Evolutionary conservation across 2,113 vertebrate genomes (phyloP).

Genomic region (Paratilapia polleni): DNA sequence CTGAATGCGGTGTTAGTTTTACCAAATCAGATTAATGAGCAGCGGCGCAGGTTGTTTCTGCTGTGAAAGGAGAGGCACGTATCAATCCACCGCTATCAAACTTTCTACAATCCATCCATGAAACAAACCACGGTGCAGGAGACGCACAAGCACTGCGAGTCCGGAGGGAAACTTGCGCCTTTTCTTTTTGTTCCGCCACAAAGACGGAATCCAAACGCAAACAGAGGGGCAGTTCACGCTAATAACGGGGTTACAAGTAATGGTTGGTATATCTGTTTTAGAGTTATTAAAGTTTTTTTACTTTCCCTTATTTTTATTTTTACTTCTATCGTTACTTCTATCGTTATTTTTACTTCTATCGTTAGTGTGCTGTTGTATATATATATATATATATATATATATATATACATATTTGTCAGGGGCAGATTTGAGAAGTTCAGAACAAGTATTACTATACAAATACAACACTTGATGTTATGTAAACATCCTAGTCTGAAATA

Average conservation of each 20-base stretch:
- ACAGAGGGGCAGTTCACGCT: not conserved
- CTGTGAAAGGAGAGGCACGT: not conserved
- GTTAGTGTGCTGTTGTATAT: no score
- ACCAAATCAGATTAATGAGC: slow-evolving; percentile 16
- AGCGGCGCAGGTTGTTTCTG: not conserved
- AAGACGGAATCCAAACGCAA: not conserved
- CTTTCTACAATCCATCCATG: not conserved
- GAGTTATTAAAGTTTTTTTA: no score
- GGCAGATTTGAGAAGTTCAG: no score
- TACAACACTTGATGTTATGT: no score
- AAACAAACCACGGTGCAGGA: not conserved
- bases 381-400: no score
- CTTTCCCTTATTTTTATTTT: no score
- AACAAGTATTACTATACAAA: no score
- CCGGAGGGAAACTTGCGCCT: slow-evolving; percentile 12
- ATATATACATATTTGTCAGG: no score
- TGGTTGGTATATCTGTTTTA: not conserved
- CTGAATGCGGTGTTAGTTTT: not conserved
- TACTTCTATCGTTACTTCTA: no score
- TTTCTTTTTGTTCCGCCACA: slow-evolving; percentile 23
- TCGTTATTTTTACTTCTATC: no score
- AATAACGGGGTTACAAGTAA: no score
- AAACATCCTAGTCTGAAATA: no score
- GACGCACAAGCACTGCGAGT: not conserved
- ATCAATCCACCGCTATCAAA: not conserved